Conservation (phyloP, 2,113 vertebrate species). For the Brienomyrus longianalis region DNA sequence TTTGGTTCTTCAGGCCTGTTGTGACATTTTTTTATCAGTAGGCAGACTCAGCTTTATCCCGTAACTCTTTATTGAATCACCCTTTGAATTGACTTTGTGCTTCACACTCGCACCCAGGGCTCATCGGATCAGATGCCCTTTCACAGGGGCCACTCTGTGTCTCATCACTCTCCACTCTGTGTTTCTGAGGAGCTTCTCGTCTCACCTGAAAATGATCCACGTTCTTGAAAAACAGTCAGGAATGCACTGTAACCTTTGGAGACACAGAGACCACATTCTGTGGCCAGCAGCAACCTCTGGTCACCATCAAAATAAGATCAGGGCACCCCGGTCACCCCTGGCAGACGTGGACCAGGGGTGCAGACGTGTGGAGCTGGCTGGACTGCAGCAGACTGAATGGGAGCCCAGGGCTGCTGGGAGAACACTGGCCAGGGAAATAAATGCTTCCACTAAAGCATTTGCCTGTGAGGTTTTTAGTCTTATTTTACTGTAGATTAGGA, state of each 20-base stretch:
- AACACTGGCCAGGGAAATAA: neutral
- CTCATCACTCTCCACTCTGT: neutral
- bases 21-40: neutral
- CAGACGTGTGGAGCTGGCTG: neutral
- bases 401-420: neutral
- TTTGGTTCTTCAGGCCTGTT: neutral
- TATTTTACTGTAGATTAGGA: neutral
- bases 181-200: neutral
- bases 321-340: neutral
- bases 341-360: neutral
- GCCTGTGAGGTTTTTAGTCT: neutral
- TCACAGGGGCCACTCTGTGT: neutral
- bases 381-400: neutral
- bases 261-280: neutral
- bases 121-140: neutral
- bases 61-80: neutral
- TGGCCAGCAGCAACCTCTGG: neutral
- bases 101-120: neutral
- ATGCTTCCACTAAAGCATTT: neutral
- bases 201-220: neutral
- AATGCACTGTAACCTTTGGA: neutral
- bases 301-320: neutral
- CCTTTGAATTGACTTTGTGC: neutral
- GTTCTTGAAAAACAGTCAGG: neutral
- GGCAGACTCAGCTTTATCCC: neutral